These are phyloP conservation scores for Trematomus loennbergii DNA, from an alignment of 2,113 vertebrate species.

Conservation along the genomic window DNA sequence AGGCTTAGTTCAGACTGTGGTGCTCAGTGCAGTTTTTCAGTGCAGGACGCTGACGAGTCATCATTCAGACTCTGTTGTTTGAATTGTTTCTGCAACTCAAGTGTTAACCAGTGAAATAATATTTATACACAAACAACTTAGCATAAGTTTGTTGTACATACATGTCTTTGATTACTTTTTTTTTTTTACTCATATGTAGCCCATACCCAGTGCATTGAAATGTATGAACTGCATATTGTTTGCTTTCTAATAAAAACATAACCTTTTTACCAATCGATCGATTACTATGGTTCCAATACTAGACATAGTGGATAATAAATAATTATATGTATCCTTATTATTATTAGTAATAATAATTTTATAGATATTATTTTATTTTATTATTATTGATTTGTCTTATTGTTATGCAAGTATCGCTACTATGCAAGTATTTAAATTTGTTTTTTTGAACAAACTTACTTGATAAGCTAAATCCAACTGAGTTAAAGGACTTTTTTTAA, in stretches of 20 bases:
- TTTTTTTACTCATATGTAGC: constrained; percentile 62
- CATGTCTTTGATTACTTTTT: constrained; percentile 32
- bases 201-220: constrained; percentile 61
- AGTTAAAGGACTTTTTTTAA: too few relatives aligned
- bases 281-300: too few relatives aligned
- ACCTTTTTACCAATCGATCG: constrained; percentile 34
- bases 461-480: too few relatives aligned
- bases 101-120: constrained; percentile 49
- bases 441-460: too few relatives aligned
- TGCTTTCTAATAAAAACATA: constrained; percentile 73
- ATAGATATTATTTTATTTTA: not conserved
- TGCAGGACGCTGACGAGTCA: constrained; percentile 80
- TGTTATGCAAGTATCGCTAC: too few relatives aligned
- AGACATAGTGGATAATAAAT: too few relatives aligned
- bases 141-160: constrained; percentile 56
- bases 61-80: constrained; percentile 21
- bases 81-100: constrained; percentile 23
- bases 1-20: constrained; percentile 11
- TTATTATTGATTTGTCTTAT: too few relatives aligned
- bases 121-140: constrained; percentile 66
- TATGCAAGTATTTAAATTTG: too few relatives aligned
- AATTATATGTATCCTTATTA: too few relatives aligned
- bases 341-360: not conserved
- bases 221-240: constrained; percentile 64
- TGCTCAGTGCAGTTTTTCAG: constrained; percentile 55